These are phyloP conservation scores for Psittacus erithacus DNA, from an alignment of 2,113 vertebrate species.

Conservation along the genomic window DNA sequence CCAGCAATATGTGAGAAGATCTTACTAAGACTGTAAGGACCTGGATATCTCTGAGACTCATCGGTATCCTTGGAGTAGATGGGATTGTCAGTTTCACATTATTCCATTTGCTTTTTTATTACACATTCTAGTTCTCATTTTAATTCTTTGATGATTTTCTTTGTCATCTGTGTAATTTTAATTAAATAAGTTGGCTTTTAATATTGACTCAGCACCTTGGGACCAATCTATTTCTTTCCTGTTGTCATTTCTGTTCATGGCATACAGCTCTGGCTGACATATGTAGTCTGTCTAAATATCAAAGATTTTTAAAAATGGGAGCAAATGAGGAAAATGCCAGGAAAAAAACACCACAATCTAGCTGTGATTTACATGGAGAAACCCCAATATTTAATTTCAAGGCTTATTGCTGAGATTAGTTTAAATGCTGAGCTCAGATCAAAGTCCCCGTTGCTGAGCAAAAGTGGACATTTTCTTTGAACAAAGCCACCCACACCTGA, in stretches of 20 bases:
- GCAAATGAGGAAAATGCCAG: background rate
- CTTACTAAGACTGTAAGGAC: background rate
- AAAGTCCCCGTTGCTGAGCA: background rate
- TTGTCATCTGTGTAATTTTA: slow-evolving; percentile 5
- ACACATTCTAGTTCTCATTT: background rate
- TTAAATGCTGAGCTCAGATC: background rate
- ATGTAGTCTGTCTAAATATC: slow-evolving; percentile 25
- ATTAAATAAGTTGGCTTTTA: slow-evolving; percentile 21
- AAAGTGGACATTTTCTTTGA: background rate
- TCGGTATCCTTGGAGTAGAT: background rate
- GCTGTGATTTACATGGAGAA: background rate
- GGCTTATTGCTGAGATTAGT: background rate
- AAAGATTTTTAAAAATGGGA: slow-evolving; percentile 11
- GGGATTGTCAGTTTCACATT: background rate
- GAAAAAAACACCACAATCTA: background rate
- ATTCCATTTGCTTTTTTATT: background rate
- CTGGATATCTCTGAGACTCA: background rate
- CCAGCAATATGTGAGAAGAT: background rate
- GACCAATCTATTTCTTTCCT: slow-evolving; percentile 18
- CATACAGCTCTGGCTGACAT: slow-evolving; percentile 19
- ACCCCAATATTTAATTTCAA: background rate
- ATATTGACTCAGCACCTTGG: slow-evolving; percentile 8
- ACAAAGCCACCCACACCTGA: background rate
- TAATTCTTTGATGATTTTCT: background rate
- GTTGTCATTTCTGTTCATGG: slow-evolving; percentile 5